Percentiles rank a stretch among this genome's conserved stretches.
These are phyloP conservation scores for Enteromius treurensis DNA, from an alignment of 2,797 vertebrate species.

Conservation along the genomic window DNA sequence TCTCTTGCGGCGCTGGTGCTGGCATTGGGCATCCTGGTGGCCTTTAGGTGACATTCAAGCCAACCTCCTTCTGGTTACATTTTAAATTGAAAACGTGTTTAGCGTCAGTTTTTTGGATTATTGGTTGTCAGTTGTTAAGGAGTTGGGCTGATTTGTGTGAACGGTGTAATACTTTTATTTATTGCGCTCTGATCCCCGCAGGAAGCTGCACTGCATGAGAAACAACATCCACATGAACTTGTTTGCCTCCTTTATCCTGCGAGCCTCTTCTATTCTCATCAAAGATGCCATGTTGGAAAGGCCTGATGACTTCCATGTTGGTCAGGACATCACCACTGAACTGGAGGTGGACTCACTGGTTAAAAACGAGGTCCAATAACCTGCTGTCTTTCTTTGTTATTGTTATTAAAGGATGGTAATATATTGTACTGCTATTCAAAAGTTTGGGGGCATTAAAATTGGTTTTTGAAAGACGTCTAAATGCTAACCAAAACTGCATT, in stretches of 20 bases:
- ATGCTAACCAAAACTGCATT: not conserved
- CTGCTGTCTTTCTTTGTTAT: slow-evolving; percentile 9
- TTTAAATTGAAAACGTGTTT: slow-evolving; percentile 8
- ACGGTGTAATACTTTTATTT: not conserved
- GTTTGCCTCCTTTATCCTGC: slow-evolving; percentile 88
- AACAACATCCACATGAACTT: slow-evolving; percentile 95
- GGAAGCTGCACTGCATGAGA: slow-evolving; percentile 88
- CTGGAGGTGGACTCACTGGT: slow-evolving; percentile 73
- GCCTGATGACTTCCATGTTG: slow-evolving; percentile 62
- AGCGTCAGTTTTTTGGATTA: not conserved
- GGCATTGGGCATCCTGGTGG: slow-evolving; percentile 83
- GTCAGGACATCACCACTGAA: slow-evolving; percentile 69
- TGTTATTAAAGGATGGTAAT: not conserved
- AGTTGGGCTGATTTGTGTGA: not conserved
- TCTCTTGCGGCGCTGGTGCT: slow-evolving; percentile 85
- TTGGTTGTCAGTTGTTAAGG: not conserved
- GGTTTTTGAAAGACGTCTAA: not conserved
- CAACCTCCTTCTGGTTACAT: slow-evolving; percentile 3
- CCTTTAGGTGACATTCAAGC: slow-evolving; percentile 81
- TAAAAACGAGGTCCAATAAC: slow-evolving; percentile 74
- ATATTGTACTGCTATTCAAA: not conserved
- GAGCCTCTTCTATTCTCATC: slow-evolving; percentile 85
- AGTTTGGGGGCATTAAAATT: not conserved
- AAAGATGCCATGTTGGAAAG: slow-evolving; percentile 84
- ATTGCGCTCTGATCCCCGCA: slow-evolving; percentile 56